phyloP scores from a whole-genome alignment of 2,797 vertebrate species.

The Pachyuromys duprasi region DNA sequence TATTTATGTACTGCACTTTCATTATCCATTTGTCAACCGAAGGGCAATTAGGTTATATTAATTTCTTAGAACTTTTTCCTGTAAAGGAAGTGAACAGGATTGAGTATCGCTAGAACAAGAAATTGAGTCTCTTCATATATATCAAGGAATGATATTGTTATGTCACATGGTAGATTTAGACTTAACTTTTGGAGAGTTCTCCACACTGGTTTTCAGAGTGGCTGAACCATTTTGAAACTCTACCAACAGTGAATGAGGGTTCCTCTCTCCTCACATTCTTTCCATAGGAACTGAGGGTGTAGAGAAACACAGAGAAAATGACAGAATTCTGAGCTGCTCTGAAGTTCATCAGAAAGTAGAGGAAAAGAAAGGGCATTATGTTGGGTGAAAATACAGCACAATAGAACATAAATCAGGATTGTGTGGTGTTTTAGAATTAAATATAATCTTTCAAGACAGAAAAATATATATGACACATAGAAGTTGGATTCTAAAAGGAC shows the following conservation, averaged over 20 bases:
- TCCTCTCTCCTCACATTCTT: neutral
- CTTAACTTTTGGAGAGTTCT: neutral
- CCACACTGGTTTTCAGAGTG: neutral
- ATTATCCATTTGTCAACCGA: neutral
- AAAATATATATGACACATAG: constrained; percentile 9
- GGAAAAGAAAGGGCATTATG: neutral
- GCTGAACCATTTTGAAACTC: neutral
- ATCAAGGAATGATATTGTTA: neutral
- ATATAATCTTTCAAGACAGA: constrained; percentile 5
- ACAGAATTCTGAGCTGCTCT: neutral
- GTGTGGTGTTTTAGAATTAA: neutral
- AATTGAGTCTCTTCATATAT: neutral
- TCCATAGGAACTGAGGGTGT: neutral
- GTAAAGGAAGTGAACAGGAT: neutral
- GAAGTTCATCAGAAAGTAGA: neutral
- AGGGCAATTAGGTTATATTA: neutral
- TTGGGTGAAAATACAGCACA: neutral
- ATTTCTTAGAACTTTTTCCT: neutral
- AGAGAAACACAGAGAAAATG: neutral
- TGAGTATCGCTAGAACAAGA: neutral
- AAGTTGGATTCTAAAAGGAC: neutral
- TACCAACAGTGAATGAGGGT: neutral
- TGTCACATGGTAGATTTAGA: neutral
- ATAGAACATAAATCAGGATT: neutral
- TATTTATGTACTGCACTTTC: neutral